Evolutionary conservation across 1,140 invertebrate species (phyloP).

Genomic region (Procambarus clarkii): DNA sequence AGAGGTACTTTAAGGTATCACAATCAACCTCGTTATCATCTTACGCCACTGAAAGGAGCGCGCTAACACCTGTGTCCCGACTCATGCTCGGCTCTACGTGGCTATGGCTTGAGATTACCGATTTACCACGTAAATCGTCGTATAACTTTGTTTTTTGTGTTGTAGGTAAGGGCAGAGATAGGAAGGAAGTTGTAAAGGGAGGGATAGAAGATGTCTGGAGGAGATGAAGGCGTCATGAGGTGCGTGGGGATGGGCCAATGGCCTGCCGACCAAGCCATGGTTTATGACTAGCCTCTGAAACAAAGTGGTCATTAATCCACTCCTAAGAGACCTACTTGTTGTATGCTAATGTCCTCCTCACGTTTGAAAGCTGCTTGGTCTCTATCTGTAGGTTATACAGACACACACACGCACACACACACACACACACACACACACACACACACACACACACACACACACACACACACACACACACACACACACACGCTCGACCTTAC

Average conservation of each 20-base stretch:
- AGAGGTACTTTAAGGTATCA: slow-evolving; percentile 31
- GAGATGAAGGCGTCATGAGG: no score
- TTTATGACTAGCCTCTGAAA: neutral
- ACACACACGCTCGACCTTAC: slow-evolving; percentile 18
- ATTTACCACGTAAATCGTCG: neutral
- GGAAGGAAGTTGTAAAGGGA: no score
- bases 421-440: slow-evolving; percentile 30
- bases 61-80: slow-evolving; percentile 40
- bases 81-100: neutral
- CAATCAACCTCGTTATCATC: slow-evolving; percentile 46
- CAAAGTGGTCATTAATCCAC: neutral
- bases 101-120: neutral
- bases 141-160: neutral
- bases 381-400: neutral
- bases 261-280: no score
- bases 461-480: slow-evolving; percentile 29
- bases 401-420: neutral
- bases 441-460: slow-evolving; percentile 39
- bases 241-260: no score
- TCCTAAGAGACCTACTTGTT: neutral
- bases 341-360: neutral
- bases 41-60: slow-evolving; percentile 44
- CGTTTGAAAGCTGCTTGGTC: neutral
- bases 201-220: no score
- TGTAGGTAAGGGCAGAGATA: no score